Evolutionary conservation across 2,888 invertebrate genomes (phyloP).

Genomic region (Horisme vitalbata): DNA sequence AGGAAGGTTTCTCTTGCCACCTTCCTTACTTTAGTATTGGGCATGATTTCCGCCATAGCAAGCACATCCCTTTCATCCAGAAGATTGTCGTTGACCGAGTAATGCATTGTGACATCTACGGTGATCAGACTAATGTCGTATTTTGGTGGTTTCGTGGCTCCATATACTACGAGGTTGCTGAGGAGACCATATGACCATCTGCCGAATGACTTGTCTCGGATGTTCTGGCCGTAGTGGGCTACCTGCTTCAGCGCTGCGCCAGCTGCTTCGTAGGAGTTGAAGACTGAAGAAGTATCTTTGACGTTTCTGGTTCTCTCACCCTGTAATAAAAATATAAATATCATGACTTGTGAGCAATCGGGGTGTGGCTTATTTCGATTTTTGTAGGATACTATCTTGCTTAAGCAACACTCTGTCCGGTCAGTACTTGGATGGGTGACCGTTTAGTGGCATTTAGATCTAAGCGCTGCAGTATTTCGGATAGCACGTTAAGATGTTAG

Average conservation of each 20-base stretch:
- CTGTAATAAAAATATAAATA: constrained; percentile 3
- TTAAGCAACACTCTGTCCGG: no score
- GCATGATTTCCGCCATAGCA: constrained; percentile 56
- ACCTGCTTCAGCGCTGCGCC: constrained; percentile 62
- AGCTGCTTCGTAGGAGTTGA: constrained; percentile 19
- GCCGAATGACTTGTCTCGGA: constrained; percentile 54
- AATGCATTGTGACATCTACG: constrained; percentile 56
- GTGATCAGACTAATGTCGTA: constrained; percentile 55
- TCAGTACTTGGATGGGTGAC: no score
- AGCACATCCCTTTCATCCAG: constrained; percentile 56
- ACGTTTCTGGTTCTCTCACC: neutral
- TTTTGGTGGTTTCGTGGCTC: constrained; percentile 44
- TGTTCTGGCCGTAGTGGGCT: constrained; percentile 66
- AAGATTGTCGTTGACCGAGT: constrained; percentile 51
- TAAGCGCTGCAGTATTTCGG: no score
- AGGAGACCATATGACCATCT: constrained; percentile 51
- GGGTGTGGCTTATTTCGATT: no score
- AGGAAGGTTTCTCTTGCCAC: constrained; percentile 51
- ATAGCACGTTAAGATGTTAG: no score
- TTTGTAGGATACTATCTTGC: no score
- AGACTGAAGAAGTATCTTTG: constrained; percentile 1
- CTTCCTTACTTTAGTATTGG: constrained; percentile 48
- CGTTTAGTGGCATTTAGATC: no score
- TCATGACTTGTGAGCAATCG: neutral
- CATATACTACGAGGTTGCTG: constrained; percentile 49